These are phyloP conservation scores for Poeciliopsis turrubarensis DNA, from an alignment of 2,113 vertebrate genomes.

Conservation along the genomic window DNA sequence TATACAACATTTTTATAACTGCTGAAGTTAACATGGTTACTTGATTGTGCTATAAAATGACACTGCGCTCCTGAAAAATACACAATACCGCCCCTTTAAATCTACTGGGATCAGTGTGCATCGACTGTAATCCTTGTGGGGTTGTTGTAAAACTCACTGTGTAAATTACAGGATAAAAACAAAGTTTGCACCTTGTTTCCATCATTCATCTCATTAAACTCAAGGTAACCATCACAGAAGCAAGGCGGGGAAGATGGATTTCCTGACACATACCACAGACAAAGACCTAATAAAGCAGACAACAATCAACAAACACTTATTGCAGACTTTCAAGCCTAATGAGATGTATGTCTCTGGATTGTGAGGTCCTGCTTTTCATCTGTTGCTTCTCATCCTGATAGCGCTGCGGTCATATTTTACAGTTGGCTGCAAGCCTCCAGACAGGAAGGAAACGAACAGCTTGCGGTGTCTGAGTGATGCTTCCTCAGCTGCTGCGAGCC, in stretches of 20 bases:
- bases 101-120: neutral
- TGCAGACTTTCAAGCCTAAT: neutral
- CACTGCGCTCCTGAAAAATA: no score
- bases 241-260: neutral
- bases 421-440: conserved; percentile 55
- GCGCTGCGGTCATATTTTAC: conserved; percentile 56
- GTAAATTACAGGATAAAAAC: neutral
- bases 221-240: neutral
- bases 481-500: conserved; percentile 43
- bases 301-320: neutral
- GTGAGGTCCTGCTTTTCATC: neutral
- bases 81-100: neutral
- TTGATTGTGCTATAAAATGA: no score
- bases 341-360: no score
- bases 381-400: conserved; percentile 19
- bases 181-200: neutral
- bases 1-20: no score
- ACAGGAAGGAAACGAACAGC: conserved; percentile 66
- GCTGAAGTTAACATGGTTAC: no score
- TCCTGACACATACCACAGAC: neutral
- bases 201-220: neutral
- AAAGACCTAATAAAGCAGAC: neutral
- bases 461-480: conserved; percentile 63
- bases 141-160: neutral
- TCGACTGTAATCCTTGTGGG: neutral